These are phyloP conservation scores for Grantiella picta DNA, from an alignment of 2,113 vertebrate genomes.

Conservation along the genomic window DNA sequence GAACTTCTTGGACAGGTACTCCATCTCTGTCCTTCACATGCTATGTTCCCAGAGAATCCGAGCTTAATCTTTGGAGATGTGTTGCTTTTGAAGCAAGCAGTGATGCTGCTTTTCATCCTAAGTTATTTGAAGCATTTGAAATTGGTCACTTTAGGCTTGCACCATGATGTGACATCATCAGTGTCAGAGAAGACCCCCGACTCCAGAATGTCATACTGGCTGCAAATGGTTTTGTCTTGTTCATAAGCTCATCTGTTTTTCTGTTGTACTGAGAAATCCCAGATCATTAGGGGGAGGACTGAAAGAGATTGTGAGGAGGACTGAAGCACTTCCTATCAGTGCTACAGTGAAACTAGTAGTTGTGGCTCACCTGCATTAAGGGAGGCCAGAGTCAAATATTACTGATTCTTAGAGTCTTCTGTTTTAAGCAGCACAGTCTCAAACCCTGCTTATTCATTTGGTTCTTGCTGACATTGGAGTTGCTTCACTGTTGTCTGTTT, in stretches of 20 bases:
- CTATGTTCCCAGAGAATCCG: accelerated
- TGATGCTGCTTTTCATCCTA: not conserved
- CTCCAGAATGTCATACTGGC: not conserved
- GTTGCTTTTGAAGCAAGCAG: not conserved
- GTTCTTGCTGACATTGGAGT: not conserved
- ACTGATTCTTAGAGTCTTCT: not conserved
- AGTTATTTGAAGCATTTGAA: not conserved
- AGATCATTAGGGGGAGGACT: not conserved
- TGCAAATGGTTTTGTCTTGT: not conserved
- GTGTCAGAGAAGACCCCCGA: not conserved
- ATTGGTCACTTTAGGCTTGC: not conserved
- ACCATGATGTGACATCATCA: not conserved
- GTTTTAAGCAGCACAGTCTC: not conserved
- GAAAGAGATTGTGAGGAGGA: not conserved
- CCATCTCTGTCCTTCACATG: not conserved
- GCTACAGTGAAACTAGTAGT: not conserved
- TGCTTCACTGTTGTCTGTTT: not conserved
- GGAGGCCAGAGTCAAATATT: not conserved
- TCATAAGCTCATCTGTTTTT: not conserved
- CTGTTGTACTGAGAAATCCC: not conserved
- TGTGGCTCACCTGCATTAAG: not conserved
- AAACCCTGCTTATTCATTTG: not conserved
- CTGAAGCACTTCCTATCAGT: not conserved
- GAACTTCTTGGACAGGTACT: not conserved
- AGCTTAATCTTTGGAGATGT: not conserved